These are phyloP conservation scores for Eulemur mongoz DNA, from an alignment of 2,797 vertebrate species.

Conservation along the genomic window DNA sequence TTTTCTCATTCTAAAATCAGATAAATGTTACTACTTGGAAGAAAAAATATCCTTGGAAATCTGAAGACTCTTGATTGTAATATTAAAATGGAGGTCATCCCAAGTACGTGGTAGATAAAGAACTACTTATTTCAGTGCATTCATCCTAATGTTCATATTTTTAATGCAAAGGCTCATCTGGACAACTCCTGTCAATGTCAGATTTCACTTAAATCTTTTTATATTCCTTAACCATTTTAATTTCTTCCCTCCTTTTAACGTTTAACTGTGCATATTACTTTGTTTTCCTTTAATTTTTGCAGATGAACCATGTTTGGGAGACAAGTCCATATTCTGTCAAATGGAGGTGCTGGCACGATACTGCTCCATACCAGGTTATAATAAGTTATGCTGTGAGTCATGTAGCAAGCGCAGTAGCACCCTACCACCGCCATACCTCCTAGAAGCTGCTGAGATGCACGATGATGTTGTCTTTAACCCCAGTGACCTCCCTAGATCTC, in stretches of 20 bases:
- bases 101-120: background rate
- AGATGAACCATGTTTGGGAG: slow-evolving; percentile 95
- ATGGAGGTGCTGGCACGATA: slow-evolving; percentile 98
- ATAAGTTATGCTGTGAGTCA: slow-evolving; percentile 95
- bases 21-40: background rate
- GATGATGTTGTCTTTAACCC: slow-evolving; percentile 85
- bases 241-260: background rate
- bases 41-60: background rate
- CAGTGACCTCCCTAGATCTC: slow-evolving; percentile 81
- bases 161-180: background rate
- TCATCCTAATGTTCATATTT: background rate
- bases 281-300: slow-evolving; percentile 79
- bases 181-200: background rate
- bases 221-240: background rate
- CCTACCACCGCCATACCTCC: slow-evolving; percentile 82
- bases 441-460: slow-evolving; percentile 85
- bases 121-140: background rate
- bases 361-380: slow-evolving; percentile 97
- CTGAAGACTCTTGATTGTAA: background rate
- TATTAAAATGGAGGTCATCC: background rate
- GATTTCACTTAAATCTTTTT: background rate
- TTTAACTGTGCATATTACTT: background rate
- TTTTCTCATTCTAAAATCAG: slow-evolving; percentile 3
- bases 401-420: slow-evolving; percentile 88
- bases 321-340: slow-evolving; percentile 99